A percentile compares a stretch with the other conserved stretches of the same genome.
Conservation (phyloP, 2,888 invertebrate species). For the Drosophila helvetica region DNA sequence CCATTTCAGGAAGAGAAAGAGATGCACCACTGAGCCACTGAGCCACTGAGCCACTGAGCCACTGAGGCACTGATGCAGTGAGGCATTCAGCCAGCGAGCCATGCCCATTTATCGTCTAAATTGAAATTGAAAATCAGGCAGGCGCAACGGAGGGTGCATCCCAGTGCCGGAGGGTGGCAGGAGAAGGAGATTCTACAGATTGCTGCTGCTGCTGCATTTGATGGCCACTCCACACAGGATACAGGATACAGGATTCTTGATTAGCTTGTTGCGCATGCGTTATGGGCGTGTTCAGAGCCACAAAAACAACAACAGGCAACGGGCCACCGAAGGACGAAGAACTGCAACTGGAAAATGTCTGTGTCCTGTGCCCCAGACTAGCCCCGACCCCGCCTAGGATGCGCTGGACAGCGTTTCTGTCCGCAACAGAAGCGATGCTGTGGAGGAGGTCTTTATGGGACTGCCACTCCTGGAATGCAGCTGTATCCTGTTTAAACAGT, state of each 20-base stretch:
- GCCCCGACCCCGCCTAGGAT: too few species aligned
- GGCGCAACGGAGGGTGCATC: constrained; percentile 25
- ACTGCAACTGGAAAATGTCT: constrained; percentile 14
- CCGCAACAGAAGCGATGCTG: too few species aligned
- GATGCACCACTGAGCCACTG: neutral
- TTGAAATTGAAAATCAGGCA: constrained; percentile 56
- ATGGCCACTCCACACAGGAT: constrained; percentile 28
- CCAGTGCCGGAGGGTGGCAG: neutral
- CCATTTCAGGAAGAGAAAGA: neutral
- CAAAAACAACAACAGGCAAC: neutral
- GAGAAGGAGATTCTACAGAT: constrained; percentile 2
- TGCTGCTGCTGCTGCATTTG: constrained; percentile 35
- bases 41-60: too few species aligned
- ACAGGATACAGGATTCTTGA: constrained; percentile 9
- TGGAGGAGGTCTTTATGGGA: too few species aligned
- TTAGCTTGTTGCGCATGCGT: constrained; percentile 66
- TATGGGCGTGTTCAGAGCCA: constrained; percentile 51
- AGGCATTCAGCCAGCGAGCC: constrained; percentile 1
- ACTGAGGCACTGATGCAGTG: neutral
- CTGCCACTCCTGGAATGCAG: too few species aligned
- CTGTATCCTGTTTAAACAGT: too few species aligned
- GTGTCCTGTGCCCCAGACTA: constrained; percentile 40
- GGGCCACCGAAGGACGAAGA: too few species aligned
- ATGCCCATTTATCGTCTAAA: constrained; percentile 50
- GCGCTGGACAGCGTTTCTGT: too few species aligned